Base-by-base conservation (phyloP, 1,140 invertebrate species). In the Antheraea pernyi region DNA sequence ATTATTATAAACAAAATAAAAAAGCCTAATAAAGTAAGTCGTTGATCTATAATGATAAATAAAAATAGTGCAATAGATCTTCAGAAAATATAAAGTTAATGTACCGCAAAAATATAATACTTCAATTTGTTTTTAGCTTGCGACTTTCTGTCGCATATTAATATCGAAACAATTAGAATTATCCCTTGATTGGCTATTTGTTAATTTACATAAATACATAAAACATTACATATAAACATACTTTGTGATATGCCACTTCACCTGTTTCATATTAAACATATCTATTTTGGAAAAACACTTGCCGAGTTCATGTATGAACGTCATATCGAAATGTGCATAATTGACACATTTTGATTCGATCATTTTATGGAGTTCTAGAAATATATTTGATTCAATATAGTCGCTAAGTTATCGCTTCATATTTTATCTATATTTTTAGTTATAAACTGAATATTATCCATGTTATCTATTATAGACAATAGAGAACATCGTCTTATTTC, bases 191-290 rank as follows among this genome's bases (percentile, higher is more conserved):
- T 62, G 75, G 70, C 59, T 69, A 69, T 74, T 70, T 63, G 30
- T 63, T 74, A 74, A 13, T 75, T 71, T 75, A 70, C 70, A 71
- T 75, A 75, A 69, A 75, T 75, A 75, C 70, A 69, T 72, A 72
- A 71, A 73, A 69, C 65, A 73, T 69, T 53, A 46, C 67, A 59
- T 59, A 53, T 53, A n/a, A 53, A 53, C 46, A 10, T 53, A 53
- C 46, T 53, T 13, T 53, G 46, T 53, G 46, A 53, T 11, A 53
- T 53, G 46, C 46, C 46, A 53, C 46, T 53, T 53, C 13, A n/a
- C 46, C 46, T 53, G 46, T 53, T 53, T 53, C 46, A 53, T 53
- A n/a, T 53, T 53, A 53, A 53, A 53, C 46, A n/a, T 53, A 16
- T 53, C 46, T 53, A 53, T 53, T 53, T 53, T 53, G 11, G 46